Evolutionary conservation across 1,140 invertebrate genomes (phyloP).

Genomic region (Lerema accius): DNA sequence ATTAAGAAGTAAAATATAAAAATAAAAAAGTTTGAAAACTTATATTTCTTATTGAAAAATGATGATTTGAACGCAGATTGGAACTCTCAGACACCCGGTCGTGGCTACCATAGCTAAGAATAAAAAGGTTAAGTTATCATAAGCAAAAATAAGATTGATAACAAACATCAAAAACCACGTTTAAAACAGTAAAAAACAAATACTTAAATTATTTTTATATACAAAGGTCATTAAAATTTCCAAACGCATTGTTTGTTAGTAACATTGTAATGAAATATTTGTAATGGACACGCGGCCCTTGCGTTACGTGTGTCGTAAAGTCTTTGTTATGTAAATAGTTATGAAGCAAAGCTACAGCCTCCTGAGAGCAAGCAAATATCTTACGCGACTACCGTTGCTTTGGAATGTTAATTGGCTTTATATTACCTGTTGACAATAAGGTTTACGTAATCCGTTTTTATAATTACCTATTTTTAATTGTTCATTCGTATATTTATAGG

Average conservation of each 20-base stretch:
- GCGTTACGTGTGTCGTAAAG: not conserved
- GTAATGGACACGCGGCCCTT: not conserved
- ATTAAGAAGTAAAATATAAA: too few relatives aligned
- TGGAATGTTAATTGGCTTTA: not conserved
- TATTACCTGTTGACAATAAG: not conserved
- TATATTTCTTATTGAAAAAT: too few relatives aligned
- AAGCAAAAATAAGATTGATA: too few relatives aligned
- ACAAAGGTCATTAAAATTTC: not conserved
- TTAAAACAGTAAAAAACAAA: too few relatives aligned
- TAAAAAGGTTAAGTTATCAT: too few relatives aligned
- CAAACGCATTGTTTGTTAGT: not conserved
- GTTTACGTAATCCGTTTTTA: not conserved
- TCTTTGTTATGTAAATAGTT: not conserved
- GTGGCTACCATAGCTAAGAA: too few relatives aligned
- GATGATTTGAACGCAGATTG: too few relatives aligned
- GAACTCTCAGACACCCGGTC: too few relatives aligned
- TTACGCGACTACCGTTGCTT: not conserved
- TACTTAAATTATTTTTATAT: not conserved
- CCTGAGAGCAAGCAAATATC: not conserved
- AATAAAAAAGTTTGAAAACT: too few relatives aligned
- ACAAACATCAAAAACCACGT: too few relatives aligned
- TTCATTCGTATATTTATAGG: too few relatives aligned
- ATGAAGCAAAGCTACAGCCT: not conserved
- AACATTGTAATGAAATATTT: constrained; percentile 1
- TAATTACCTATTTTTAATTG: too few relatives aligned